Conservation (phyloP, 2,797 vertebrate genomes). For the Knipowitschia caucasica region DNA sequence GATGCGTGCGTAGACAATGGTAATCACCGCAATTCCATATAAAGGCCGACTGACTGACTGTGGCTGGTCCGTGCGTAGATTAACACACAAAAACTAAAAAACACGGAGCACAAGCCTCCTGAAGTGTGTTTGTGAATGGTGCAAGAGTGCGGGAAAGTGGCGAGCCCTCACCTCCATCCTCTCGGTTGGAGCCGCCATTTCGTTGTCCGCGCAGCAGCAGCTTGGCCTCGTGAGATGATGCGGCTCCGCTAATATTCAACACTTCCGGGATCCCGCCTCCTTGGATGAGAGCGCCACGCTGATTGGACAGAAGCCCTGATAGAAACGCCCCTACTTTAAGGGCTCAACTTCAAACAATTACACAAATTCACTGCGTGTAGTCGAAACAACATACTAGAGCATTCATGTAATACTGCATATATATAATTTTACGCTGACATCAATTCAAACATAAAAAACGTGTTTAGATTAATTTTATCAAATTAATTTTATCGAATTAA, state of each 20-base stretch:
- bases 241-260: neutral
- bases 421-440: no score
- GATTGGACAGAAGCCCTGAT: constrained; percentile 24
- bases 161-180: constrained; percentile 76
- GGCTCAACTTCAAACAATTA: no score
- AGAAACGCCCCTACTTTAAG: neutral
- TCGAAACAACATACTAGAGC: no score
- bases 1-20: constrained; percentile 27
- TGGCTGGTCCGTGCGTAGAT: constrained; percentile 3
- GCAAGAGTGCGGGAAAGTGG: neutral
- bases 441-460: no score
- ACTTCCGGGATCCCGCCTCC: constrained; percentile 30
- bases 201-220: no score
- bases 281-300: neutral
- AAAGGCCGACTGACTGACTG: constrained; percentile 56
- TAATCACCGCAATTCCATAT: constrained; percentile 4
- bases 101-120: accelerated
- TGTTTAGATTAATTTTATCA: no score
- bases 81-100: accelerated
- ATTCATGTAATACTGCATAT: no score
- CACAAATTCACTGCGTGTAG: no score
- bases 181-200: constrained; percentile 83
- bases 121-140: accelerated
- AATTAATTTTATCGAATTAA: no score
- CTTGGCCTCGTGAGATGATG: constrained; percentile 20